Evolutionary conservation across 2,113 vertebrate genomes (phyloP).

Genomic region (Zeus faber): DNA sequence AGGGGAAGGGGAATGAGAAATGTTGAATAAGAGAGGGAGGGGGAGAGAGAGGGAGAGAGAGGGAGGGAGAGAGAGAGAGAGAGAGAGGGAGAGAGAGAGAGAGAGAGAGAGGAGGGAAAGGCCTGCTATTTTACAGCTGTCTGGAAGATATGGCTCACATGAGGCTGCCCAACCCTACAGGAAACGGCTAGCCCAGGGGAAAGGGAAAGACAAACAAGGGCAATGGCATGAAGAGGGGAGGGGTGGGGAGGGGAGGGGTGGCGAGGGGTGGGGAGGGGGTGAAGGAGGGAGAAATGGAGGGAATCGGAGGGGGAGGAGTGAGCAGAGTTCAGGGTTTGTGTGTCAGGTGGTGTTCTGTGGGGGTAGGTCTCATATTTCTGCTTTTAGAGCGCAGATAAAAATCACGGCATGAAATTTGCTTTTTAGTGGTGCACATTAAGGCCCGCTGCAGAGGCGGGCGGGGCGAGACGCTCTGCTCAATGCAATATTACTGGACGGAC

Average conservation of each 20-base stretch:
- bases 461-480: background rate
- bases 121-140: conserved; percentile 66
- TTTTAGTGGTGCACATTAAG: conserved; percentile 46
- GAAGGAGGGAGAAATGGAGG: conserved; percentile 22
- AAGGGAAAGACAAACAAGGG: conserved; percentile 80
- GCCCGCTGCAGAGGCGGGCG: conserved; percentile 11
- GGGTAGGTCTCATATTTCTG: conserved; percentile 64
- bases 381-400: conserved; percentile 61
- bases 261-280: conserved; percentile 23
- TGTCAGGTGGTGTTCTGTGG: conserved; percentile 69
- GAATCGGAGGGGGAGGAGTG: conserved; percentile 55
- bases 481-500: background rate
- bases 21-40: conserved; percentile 7
- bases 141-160: conserved; percentile 74
- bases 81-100: conserved; percentile 11
- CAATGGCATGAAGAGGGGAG: conserved; percentile 58
- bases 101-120: conserved; percentile 39
- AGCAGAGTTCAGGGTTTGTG: conserved; percentile 55
- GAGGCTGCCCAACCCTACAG: conserved; percentile 76
- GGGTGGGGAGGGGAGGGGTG: conserved; percentile 26
- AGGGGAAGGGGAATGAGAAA: background rate
- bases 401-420: conserved; percentile 58
- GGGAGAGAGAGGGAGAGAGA: conserved; percentile 27
- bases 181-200: conserved; percentile 75
- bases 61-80: conserved; percentile 25